Base-by-base conservation (phyloP, 2,113 vertebrate genomes). In the Nycticorax nycticorax region DNA sequence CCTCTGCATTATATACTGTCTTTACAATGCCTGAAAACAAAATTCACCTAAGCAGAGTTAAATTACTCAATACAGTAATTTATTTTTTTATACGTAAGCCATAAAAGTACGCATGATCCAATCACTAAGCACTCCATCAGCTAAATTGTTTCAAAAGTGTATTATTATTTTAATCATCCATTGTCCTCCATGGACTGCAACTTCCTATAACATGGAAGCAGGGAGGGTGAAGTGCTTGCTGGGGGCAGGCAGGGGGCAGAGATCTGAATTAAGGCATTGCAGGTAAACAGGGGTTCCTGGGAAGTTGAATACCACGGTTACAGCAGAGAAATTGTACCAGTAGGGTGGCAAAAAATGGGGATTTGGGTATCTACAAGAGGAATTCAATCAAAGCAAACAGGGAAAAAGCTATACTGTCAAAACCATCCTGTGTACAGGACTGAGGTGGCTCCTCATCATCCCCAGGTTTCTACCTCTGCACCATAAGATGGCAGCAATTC, bases 191-290 rank as follows among this genome's bases (percentile, higher is more conserved):
- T 20, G 35, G 59, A 18, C 60, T 62, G 26, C 16, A 9, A 90
- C 23, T 66, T 78, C 12, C 32, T 18, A 3, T 19, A 69, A 88
- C 8, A 68, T 21, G 59, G 27, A 93, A 66, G 12, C 11, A 10
- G 50, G 28, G 62, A 86, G 22, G 11, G 5, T 35, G 4, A 67
- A 2, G 26, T 30, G 20, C 26, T 89, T 73, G 4, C 18, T 56
- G 27, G 0, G 1, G 59, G 14, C 14, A 9, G 35, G 35, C 50
- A 19, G 2, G 4, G 12, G 13, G 20, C 8, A 0, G 20, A 69
- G 50, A 62, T 57, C 48, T 53, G 28, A 79, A 53, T 48, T 57
- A 77, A 83, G 60, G 21, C 19, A 32, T 4, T 75, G 21, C 50
- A 85, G 12, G 9, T 43, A 88, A 92, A 48, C 3, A 93, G 8